Evolutionary conservation across 2,113 vertebrate genomes (phyloP).

Genomic region (Ptilorrhoa leucosticta): DNA sequence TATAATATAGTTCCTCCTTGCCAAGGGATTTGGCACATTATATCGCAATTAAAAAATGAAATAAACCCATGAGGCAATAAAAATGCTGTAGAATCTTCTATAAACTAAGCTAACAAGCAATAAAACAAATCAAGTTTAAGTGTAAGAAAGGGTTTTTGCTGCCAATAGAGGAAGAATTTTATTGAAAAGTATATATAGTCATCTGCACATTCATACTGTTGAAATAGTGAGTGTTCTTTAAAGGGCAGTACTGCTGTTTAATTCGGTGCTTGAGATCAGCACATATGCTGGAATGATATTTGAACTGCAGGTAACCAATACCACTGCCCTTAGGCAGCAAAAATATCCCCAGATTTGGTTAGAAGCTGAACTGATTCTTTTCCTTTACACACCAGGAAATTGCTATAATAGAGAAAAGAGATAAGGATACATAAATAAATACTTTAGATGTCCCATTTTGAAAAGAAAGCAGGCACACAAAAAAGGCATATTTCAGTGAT

Average conservation of each 20-base stretch:
- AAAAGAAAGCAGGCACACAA: background rate
- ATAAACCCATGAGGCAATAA: slow-evolving; percentile 32
- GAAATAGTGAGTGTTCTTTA: slow-evolving; percentile 6
- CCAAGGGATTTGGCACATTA: slow-evolving; percentile 26
- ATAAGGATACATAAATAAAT: background rate
- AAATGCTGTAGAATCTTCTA: slow-evolving; percentile 24
- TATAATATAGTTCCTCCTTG: background rate
- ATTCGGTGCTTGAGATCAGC: background rate
- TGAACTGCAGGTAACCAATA: background rate
- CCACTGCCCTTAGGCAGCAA: background rate
- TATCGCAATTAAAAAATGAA: slow-evolving; percentile 39
- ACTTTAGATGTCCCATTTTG: background rate
- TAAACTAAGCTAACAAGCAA: slow-evolving; percentile 55
- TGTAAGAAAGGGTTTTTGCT: background rate
- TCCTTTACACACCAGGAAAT: background rate
- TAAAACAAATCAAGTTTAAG: slow-evolving; percentile 45
- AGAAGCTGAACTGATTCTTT: background rate
- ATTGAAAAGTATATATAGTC: slow-evolving; percentile 16
- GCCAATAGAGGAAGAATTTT: slow-evolving; percentile 25
- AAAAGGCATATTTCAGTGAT: background rate
- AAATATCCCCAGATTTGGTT: background rate
- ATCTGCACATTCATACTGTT: background rate
- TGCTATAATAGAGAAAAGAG: background rate
- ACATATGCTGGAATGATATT: background rate
- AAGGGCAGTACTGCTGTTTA: slow-evolving; percentile 5